Evolutionary conservation across 2,888 invertebrate species (phyloP).

Genomic region (Ophonus ardosiacus): DNA sequence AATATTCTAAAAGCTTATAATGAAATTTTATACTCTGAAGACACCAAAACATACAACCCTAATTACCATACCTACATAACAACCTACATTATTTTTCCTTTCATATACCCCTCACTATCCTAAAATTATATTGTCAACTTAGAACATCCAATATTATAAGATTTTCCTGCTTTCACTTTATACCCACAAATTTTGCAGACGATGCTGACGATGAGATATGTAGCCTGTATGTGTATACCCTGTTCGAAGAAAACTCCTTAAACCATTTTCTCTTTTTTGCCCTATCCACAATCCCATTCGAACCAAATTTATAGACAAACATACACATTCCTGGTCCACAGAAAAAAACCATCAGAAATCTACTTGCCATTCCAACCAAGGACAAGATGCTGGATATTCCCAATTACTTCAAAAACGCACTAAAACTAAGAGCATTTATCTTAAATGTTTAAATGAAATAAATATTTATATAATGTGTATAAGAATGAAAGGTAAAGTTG

Average conservation of each 20-base stretch:
- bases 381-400: background rate
- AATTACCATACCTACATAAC: conserved; percentile 1
- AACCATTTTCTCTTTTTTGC: background rate
- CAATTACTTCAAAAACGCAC: background rate
- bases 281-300: background rate
- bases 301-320: background rate
- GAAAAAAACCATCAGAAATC: background rate
- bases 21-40: background rate
- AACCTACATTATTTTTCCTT: conserved; percentile 7
- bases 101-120: background rate
- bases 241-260: background rate
- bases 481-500: too few relatives aligned
- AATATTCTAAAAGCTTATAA: conserved; percentile 1
- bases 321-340: background rate
- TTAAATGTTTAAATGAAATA: background rate
- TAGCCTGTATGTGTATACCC: background rate
- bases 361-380: background rate
- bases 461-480: too few relatives aligned
- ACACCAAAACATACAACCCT: conserved; percentile 15
- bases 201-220: conserved; percentile 18
- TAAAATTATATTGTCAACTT: conserved; percentile 7
- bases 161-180: conserved; percentile 4
- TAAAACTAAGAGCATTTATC: background rate
- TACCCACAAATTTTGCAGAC: conserved; percentile 8
- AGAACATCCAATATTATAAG: conserved; percentile 23